Base-by-base conservation (phyloP, 2,113 vertebrate species). In the Indicator indicator region DNA sequence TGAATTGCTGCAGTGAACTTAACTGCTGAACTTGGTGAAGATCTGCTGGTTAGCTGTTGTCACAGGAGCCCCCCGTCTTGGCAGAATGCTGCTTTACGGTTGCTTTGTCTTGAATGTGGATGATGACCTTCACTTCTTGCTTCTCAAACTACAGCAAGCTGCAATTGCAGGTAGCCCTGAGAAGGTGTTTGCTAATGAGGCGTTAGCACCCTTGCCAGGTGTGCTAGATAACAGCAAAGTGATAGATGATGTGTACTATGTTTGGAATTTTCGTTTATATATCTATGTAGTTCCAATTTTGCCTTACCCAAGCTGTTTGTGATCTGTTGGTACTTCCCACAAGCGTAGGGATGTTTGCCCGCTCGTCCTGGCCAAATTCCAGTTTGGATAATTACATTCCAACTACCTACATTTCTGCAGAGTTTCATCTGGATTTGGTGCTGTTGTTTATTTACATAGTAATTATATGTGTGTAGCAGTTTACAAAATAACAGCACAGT, bases 391-490 rank as follows among this genome's bases (percentile, higher is more conserved):
- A 77, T 92, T 93, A 26, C 48, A 23, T 91, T 93, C 52, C 70
- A 60, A 77, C 73, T 91, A 84, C 59, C 70, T 82, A 9, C 23
- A 32, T 86, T 95, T 75, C 62, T 89, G 55, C 82, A 15, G 46
- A 89, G 32, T 88, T 97, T 93, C 30, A 63, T 62, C 60, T 80
- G 72, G 44, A 46, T 93, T 94, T 92, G 42, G 71, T 83, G 65
- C 48, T 56, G 10, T 93, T 92, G 36, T 86, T 89, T 88, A 77
- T 95, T 91, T 93, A 79, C 56, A 24, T 68, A 82, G 32, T 55
- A 71, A 74, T 65, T 36, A 27, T 93, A 36, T 68, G 52, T 83
- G 38, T 63, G 76, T 88, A 75, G 16, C 48, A 71, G 83, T 88
- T 92, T 91, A 42, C 19, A 69, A 88, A 88, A 77, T 84, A 89